Percentiles rank a stretch among this genome's conserved stretches.
Evolutionary conservation across 2,888 invertebrate genomes (phyloP).

Genomic region (Chesias legatella): DNA sequence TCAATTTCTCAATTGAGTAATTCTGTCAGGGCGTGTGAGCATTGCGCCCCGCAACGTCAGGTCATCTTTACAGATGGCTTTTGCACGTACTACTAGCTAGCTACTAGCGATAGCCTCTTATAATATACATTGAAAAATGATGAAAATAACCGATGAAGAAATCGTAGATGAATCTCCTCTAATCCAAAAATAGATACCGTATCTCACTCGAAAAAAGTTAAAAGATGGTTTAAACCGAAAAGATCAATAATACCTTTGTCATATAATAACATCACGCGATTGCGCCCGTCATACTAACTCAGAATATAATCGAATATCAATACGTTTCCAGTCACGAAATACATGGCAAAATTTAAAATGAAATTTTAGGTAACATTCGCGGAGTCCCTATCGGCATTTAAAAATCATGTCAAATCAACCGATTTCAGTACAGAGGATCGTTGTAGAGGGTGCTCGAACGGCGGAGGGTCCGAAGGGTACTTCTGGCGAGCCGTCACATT

Average conservation of each 20-base stretch:
- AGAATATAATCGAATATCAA: constrained; percentile 28
- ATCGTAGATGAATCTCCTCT: no score
- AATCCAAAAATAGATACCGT: no score
- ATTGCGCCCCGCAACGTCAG: constrained; percentile 45
- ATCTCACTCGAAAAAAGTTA: no score
- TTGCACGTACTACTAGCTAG: constrained; percentile 1
- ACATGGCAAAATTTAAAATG: constrained; percentile 26
- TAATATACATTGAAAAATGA: no score
- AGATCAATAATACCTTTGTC: constrained; percentile 25
- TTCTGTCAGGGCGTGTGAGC: constrained; percentile 68
- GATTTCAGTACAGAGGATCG: constrained; percentile 70
- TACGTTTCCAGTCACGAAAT: constrained; percentile 27
- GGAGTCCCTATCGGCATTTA: constrained; percentile 64
- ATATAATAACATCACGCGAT: constrained; percentile 37
- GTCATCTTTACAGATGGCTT: constrained; percentile 16
- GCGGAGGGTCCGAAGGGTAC: constrained; percentile 62
- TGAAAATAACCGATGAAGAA: no score
- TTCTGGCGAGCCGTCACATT: constrained; percentile 67
- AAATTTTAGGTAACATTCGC: constrained; percentile 6
- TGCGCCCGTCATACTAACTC: constrained; percentile 27
- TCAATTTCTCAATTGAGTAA: constrained; percentile 76
- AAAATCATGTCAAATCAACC: constrained; percentile 79
- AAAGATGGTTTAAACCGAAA: no score
- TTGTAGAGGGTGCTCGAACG: constrained; percentile 51
- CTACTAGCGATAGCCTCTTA: neutral